Evolutionary conservation across 2,888 invertebrate genomes (phyloP).

Genomic region (Cryptus armator): DNA sequence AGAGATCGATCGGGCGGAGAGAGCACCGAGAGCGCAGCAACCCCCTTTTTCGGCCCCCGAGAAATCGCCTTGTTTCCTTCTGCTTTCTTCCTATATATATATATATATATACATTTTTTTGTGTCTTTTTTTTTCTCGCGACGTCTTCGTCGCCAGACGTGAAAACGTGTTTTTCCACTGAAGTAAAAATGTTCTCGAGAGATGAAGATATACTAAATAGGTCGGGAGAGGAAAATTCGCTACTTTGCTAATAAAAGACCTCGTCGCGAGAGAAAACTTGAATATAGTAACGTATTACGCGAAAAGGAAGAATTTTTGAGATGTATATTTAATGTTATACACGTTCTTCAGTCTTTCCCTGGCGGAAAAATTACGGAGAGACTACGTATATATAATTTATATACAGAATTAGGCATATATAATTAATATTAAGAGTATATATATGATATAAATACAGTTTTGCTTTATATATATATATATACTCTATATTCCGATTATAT

Average conservation of each 20-base stretch:
- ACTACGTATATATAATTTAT: no score
- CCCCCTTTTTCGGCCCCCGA: conserved; percentile 6
- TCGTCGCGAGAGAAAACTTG: conserved; percentile 22
- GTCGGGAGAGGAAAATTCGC: not conserved
- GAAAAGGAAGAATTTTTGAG: no score
- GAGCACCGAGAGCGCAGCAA: conserved; percentile 5
- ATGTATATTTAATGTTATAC: no score
- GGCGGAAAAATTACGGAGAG: no score
- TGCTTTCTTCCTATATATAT: not conserved
- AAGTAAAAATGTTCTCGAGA: not conserved
- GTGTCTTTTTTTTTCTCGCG: conserved; percentile 7
- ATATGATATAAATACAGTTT: no score
- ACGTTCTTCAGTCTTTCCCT: no score
- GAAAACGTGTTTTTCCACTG: conserved; percentile 51
- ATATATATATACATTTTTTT: not conserved
- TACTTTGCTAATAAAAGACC: conserved; percentile 37
- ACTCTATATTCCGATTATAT: no score
- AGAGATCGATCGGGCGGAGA: conserved; percentile 75
- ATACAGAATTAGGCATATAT: no score
- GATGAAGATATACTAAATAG: not conserved
- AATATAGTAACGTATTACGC: no score
- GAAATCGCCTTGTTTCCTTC: not conserved
- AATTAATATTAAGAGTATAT: no score
- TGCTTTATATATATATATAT: no score
- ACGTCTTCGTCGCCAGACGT: conserved; percentile 15